A percentile compares a stretch with the other conserved stretches of the same genome.
Conservation (phyloP, 2,888 invertebrate genomes). For the Sthenelais limicola region DNA sequence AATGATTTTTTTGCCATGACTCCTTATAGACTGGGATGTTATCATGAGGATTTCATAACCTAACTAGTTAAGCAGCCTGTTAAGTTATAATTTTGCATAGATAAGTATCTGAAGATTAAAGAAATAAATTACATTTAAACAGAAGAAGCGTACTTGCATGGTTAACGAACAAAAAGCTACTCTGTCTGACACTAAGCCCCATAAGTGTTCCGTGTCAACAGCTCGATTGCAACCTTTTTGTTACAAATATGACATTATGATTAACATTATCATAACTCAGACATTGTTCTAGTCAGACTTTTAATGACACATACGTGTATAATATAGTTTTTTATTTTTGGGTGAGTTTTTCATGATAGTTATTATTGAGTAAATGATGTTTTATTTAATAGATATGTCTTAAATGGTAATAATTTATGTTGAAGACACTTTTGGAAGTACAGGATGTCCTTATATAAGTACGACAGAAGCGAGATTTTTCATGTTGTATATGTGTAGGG, state of each 20-base stretch:
- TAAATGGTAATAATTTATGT: slow-evolving; percentile 28
- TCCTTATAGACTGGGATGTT: too few species aligned
- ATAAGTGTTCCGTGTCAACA: slow-evolving; percentile 28
- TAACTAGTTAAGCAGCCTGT: too few species aligned
- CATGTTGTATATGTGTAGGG: slow-evolving; percentile 21
- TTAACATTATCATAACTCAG: slow-evolving; percentile 39
- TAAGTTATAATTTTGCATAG: too few species aligned
- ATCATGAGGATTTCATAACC: too few species aligned
- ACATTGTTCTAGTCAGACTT: slow-evolving; percentile 39
- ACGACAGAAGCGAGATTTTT: slow-evolving; percentile 34
- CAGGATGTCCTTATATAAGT: slow-evolving; percentile 12
- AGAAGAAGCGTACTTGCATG: too few species aligned
- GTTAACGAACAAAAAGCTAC: too few species aligned
- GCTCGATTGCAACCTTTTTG: slow-evolving; percentile 14
- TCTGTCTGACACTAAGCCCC: slow-evolving; percentile 23
- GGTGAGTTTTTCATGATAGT: slow-evolving; percentile 40
- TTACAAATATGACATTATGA: slow-evolving; percentile 38
- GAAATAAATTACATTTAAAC: too few species aligned
- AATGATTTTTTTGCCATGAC: too few species aligned
- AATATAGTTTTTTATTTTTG: slow-evolving; percentile 38
- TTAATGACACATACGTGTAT: slow-evolving; percentile 36
- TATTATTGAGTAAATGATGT: slow-evolving; percentile 36
- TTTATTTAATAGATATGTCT: slow-evolving; percentile 38
- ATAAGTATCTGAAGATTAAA: too few species aligned
- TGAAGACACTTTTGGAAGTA: slow-evolving; percentile 8